Conservation (phyloP, 2,888 invertebrate genomes). For the Acrobasis repandana region DNA sequence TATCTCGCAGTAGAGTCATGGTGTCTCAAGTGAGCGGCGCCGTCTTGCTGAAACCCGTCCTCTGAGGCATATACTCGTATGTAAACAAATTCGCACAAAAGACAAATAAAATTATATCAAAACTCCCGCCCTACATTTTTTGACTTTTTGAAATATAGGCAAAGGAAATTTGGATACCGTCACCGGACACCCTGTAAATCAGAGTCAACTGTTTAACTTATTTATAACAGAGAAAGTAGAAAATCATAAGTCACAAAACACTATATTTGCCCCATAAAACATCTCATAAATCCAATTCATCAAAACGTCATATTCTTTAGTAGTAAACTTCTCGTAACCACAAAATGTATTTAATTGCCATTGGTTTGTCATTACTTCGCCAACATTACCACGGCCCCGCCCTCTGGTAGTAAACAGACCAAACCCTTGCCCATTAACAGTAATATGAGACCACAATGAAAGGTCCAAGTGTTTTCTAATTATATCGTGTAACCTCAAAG, state of each 20-base stretch:
- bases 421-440: constrained; percentile 63
- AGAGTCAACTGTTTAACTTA: too few species aligned
- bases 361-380: constrained; percentile 10
- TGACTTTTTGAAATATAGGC: too few species aligned
- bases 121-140: too few species aligned
- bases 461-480: constrained; percentile 56
- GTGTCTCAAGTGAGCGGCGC: too few species aligned
- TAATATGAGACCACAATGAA: constrained; percentile 59
- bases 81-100: too few species aligned
- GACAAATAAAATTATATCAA: too few species aligned
- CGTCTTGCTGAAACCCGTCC: too few species aligned
- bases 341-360: constrained; percentile 1
- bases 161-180: too few species aligned
- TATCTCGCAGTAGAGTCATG: too few species aligned
- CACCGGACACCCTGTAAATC: too few species aligned
- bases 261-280: neutral
- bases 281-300: neutral
- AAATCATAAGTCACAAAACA: neutral
- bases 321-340: neutral
- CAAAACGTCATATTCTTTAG: too few species aligned
- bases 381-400: constrained; percentile 16
- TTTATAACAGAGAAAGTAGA: neutral
- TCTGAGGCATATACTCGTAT: too few species aligned
- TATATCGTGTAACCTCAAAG: constrained; percentile 36
- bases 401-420: constrained; percentile 34